A percentile compares a stretch with the other conserved stretches of the same genome.
These are phyloP conservation scores for Australoheros scitulus DNA, from an alignment of 2,113 vertebrate genomes.

Conservation along the genomic window DNA sequence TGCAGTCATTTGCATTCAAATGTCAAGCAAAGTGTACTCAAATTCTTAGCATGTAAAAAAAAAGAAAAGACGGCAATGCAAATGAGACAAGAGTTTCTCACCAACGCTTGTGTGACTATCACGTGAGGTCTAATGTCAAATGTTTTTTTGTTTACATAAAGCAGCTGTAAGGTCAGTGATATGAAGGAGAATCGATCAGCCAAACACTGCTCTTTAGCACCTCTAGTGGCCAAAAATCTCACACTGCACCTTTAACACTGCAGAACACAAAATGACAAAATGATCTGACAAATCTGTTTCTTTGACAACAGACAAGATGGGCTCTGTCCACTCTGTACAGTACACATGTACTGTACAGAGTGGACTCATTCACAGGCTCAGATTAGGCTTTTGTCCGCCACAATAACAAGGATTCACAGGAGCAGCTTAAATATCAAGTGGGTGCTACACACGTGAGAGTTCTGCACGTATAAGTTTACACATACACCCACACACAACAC, in stretches of 20 bases:
- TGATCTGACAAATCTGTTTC: not conserved
- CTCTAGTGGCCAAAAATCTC: not conserved
- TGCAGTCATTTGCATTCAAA: not conserved
- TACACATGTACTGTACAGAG: slow-evolving; percentile 10
- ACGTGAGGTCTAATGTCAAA: not conserved
- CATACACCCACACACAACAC: not conserved
- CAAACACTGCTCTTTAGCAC: not conserved
- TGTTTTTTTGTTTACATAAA: not conserved
- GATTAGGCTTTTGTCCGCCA: slow-evolving; percentile 28
- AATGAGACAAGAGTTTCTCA: not conserved
- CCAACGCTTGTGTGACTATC: not conserved
- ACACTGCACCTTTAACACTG: not conserved
- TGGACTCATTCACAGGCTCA: slow-evolving; percentile 43
- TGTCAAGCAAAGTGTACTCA: not conserved
- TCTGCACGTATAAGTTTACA: not conserved
- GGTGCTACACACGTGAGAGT: slow-evolving; percentile 4
- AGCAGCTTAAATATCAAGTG: slow-evolving; percentile 25
- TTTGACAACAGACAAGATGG: not conserved
- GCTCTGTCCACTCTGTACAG: not conserved
- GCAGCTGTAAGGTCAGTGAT: not conserved
- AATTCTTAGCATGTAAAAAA: not conserved
- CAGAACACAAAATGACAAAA: not conserved
- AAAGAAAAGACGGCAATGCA: not conserved
- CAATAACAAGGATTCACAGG: slow-evolving; percentile 15
- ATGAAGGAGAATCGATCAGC: too few species aligned